phyloP scores from a whole-genome alignment of 2,888 invertebrate species.

The Lochmaea crataegi region DNA sequence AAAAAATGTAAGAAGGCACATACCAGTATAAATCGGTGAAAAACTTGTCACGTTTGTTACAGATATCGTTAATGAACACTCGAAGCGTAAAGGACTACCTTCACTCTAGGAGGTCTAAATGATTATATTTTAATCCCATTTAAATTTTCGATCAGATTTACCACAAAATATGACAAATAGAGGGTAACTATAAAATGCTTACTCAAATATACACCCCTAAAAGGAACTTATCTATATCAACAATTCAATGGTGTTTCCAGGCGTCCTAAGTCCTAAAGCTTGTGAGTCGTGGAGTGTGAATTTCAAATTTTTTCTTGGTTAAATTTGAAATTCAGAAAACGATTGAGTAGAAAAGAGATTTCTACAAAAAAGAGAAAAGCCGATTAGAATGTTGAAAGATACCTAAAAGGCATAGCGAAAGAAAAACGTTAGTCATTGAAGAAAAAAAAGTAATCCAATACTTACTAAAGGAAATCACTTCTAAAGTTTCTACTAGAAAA shows the following conservation, averaged over 20 bases:
- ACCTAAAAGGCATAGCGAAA: background rate
- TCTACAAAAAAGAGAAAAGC: background rate
- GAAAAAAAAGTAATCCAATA: background rate
- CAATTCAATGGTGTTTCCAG: slow-evolving; percentile 9
- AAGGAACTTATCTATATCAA: slow-evolving; percentile 13
- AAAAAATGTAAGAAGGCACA: no score
- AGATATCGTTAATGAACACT: no score
- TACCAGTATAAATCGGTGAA: no score
- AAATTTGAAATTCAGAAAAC: slow-evolving; percentile 12
- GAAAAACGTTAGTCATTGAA: background rate
- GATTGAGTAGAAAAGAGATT: slow-evolving; percentile 3
- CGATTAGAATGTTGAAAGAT: slow-evolving; percentile 7
- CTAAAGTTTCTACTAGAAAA: background rate
- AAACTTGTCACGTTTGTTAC: no score
- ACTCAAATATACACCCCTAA: slow-evolving; percentile 8
- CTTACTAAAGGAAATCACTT: background rate
- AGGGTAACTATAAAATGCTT: background rate
- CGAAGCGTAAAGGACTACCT: no score
- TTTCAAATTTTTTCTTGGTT: slow-evolving; percentile 11
- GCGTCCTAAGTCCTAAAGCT: background rate
- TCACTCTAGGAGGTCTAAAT: no score
- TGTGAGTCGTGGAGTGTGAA: slow-evolving; percentile 15
- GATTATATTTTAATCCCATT: background rate
- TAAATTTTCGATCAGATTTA: slow-evolving; percentile 2
- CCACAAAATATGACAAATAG: background rate